phyloP scores from a whole-genome alignment of 2,888 invertebrate species.

The Drosophila eohydei region DNA sequence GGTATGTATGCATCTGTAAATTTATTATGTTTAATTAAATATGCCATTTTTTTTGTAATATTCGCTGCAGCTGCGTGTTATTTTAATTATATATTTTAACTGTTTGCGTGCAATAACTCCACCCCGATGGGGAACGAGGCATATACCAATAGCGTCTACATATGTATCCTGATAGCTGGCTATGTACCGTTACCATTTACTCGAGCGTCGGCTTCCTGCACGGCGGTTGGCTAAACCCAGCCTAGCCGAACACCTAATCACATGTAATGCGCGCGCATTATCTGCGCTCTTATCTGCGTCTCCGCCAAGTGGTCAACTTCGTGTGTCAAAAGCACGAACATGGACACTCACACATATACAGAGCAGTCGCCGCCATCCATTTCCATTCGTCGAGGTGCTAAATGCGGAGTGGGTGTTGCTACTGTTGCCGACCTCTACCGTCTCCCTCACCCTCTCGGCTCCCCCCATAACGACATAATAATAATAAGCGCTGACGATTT shows the following conservation, averaged over 20 bases:
- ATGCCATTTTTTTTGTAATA: background rate
- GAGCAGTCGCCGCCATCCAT: constrained; percentile 59
- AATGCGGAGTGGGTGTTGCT: constrained; percentile 75
- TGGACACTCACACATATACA: constrained; percentile 41
- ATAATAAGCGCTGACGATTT: constrained; percentile 73
- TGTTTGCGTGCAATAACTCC: constrained; percentile 30
- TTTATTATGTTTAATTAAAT: constrained; percentile 7
- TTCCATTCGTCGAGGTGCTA: constrained; percentile 76
- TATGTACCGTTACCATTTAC: constrained; percentile 38
- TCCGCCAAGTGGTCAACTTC: constrained; percentile 55
- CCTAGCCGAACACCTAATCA: constrained; percentile 83
- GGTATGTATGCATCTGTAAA: background rate
- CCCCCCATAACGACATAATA: constrained; percentile 53
- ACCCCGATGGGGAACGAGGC: constrained; percentile 22
- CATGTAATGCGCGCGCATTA: constrained; percentile 86
- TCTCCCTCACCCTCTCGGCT: constrained; percentile 19
- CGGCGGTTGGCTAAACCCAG: constrained; percentile 83
- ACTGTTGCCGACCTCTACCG: constrained; percentile 24
- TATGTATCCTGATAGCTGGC: constrained; percentile 16
- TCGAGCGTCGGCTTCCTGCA: constrained; percentile 54
- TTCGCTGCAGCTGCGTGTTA: constrained; percentile 15
- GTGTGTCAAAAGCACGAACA: constrained; percentile 43
- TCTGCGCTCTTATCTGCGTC: constrained; percentile 82
- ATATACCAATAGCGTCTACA: background rate
- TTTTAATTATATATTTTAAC: constrained; percentile 25